Evolutionary conservation across 1,140 invertebrate genomes (phyloP).

Genomic region (Harpegnathos saltator): DNA sequence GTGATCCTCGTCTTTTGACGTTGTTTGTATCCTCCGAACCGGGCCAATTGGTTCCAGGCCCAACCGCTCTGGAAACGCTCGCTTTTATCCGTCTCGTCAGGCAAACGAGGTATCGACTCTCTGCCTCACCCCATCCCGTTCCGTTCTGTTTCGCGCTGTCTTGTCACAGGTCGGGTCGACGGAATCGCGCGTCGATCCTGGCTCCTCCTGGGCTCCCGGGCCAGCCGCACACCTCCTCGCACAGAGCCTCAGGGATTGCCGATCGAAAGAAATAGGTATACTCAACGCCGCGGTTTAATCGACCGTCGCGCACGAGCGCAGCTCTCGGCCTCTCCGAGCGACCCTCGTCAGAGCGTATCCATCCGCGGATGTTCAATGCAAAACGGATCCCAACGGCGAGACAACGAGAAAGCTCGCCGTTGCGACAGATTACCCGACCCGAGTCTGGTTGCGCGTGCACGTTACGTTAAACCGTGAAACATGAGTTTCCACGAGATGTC

Average conservation of each 20-base stretch:
- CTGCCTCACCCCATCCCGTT: conserved; percentile 7
- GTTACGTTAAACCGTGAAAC: conserved; percentile 3
- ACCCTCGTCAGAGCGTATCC: neutral
- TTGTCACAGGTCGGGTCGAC: too few relatives aligned
- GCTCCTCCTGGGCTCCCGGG: neutral
- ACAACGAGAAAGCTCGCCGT: neutral
- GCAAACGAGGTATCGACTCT: conserved; percentile 61
- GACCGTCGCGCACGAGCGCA: neutral
- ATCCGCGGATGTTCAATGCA: neutral
- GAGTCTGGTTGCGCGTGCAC: neutral
- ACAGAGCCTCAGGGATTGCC: conserved; percentile 23
- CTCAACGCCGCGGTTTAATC: conserved; percentile 60
- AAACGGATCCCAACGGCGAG: conserved; percentile 15
- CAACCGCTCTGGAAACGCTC: conserved; percentile 50
- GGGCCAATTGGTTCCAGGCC: conserved; percentile 64
- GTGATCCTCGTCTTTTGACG: conserved; percentile 55
- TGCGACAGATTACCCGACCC: neutral
- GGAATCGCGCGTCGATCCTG: too few relatives aligned
- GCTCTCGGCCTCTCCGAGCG: neutral
- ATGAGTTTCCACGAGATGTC: too few relatives aligned
- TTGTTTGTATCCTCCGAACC: conserved; percentile 51
- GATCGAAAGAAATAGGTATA: conserved; percentile 44
- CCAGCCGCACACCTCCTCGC: conserved; percentile 9
- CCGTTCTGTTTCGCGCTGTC: neutral
- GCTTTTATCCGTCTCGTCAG: conserved; percentile 62